Conservation (phyloP, 1,140 invertebrate genomes). For the Dendrolimus kikuchii region DNA sequence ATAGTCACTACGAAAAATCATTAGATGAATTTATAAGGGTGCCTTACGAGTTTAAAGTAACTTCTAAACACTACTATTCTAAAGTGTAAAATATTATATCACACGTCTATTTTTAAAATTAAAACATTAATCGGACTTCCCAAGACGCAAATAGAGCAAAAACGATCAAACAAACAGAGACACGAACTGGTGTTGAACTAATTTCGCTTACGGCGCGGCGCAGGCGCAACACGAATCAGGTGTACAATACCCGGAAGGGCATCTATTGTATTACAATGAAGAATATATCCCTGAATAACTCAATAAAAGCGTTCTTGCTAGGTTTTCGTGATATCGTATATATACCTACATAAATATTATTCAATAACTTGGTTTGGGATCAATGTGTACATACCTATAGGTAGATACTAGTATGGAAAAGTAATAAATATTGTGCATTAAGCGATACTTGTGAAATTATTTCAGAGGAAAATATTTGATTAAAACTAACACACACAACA, state of each 20-base stretch:
- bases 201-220: slow-evolving; percentile 34
- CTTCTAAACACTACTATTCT: neutral
- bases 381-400: too few relatives aligned
- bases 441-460: too few relatives aligned
- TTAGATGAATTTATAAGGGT: too few relatives aligned
- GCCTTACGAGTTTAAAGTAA: too few relatives aligned
- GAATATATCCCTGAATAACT: neutral
- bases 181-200: slow-evolving; percentile 25
- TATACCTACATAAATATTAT: too few relatives aligned
- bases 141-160: slow-evolving; percentile 32
- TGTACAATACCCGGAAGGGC: slow-evolving; percentile 43
- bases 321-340: too few relatives aligned
- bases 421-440: too few relatives aligned
- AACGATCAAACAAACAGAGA: slow-evolving; percentile 26
- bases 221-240: slow-evolving; percentile 4
- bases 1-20: too few relatives aligned
- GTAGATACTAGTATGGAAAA: too few relatives aligned
- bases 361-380: too few relatives aligned
- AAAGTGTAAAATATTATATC: neutral
- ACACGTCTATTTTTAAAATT: slow-evolving; percentile 13
- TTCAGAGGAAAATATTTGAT: too few relatives aligned
- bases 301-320: neutral
- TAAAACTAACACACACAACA: too few relatives aligned
- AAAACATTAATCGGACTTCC: slow-evolving; percentile 23
- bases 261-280: slow-evolving; percentile 1